These are phyloP conservation scores for Ammodramus savannarum DNA, from an alignment of 2,113 vertebrate species.

Conservation along the genomic window DNA sequence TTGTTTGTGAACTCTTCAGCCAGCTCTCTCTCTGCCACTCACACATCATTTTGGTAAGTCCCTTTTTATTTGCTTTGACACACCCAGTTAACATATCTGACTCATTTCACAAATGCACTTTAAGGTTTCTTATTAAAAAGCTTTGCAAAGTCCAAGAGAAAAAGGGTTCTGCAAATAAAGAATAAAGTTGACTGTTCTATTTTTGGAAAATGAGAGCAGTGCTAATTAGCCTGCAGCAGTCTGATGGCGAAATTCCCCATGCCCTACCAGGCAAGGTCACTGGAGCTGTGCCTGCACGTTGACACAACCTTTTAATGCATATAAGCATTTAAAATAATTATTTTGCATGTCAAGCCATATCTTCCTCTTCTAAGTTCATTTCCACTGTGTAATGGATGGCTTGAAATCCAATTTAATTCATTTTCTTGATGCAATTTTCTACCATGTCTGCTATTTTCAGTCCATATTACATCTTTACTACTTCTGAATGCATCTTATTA, in stretches of 20 bases:
- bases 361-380: slow-evolving; percentile 8
- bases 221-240: background rate
- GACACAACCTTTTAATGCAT: slow-evolving; percentile 6
- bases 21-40: background rate
- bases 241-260: background rate
- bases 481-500: background rate
- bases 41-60: background rate
- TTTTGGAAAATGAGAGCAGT: background rate
- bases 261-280: background rate
- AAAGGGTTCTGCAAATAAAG: background rate
- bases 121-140: background rate
- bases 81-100: background rate
- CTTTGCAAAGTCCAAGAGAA: background rate
- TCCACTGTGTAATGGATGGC: background rate
- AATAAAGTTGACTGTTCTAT: background rate
- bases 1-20: background rate
- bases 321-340: background rate
- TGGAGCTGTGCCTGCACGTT: background rate
- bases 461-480: background rate
- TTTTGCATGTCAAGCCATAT: background rate
- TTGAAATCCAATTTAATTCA: slow-evolving; percentile 34
- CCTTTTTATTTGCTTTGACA: background rate
- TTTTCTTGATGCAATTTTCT: slow-evolving; percentile 4
- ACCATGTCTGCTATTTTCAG: background rate
- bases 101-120: background rate